Evolutionary conservation across 2,888 invertebrate genomes (phyloP).

Genomic region (Panopea generosa): DNA sequence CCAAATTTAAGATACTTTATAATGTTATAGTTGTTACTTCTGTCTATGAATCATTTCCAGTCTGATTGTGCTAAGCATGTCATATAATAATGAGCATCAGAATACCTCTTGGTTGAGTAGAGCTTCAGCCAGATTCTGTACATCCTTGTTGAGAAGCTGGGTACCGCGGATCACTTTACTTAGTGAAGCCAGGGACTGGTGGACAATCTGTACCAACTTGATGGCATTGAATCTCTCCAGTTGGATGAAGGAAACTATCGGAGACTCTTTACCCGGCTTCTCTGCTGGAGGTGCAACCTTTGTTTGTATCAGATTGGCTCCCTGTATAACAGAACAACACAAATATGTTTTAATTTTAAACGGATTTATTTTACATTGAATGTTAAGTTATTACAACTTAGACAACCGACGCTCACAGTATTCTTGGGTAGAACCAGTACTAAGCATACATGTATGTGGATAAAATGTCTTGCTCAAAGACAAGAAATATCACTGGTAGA

Average conservation of each 20-base stretch:
- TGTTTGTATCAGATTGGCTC: constrained; percentile 82
- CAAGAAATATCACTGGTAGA: too few species aligned
- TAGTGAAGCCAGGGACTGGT: constrained; percentile 88
- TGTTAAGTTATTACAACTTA: too few species aligned
- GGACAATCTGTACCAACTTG: constrained; percentile 88
- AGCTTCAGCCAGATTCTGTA: constrained; percentile 86
- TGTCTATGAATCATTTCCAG: too few species aligned
- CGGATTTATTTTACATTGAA: too few species aligned
- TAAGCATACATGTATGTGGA: too few species aligned
- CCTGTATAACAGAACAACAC: constrained; percentile 73
- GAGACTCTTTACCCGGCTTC: constrained; percentile 83
- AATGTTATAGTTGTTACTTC: too few species aligned
- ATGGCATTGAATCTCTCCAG: constrained; percentile 89
- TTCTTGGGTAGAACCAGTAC: too few species aligned
- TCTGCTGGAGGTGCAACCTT: constrained; percentile 81
- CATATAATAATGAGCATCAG: too few species aligned
- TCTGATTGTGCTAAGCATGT: too few species aligned
- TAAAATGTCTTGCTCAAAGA: too few species aligned
- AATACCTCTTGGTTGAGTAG: constrained; percentile 88
- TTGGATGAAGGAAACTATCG: constrained; percentile 88
- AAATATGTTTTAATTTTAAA: background rate
- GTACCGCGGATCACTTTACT: constrained; percentile 88
- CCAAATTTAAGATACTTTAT: too few species aligned
- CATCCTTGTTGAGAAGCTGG: constrained; percentile 86
- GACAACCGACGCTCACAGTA: too few species aligned